Base-by-base conservation (phyloP, 2,113 vertebrate species). In the Embiotoca jacksoni region DNA sequence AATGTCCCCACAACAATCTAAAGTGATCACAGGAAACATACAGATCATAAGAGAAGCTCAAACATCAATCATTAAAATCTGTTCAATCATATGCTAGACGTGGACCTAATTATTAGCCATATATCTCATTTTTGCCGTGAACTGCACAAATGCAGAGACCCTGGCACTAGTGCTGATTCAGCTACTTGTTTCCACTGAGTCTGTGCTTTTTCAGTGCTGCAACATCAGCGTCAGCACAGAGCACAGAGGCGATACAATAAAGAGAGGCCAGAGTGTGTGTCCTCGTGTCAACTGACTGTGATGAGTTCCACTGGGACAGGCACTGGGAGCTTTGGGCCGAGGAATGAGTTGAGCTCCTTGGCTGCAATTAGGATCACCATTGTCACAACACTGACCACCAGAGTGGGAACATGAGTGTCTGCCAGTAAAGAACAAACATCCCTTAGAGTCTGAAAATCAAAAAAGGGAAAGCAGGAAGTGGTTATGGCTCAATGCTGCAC, bases 281-380 rank as follows among this genome's bases (percentile, higher is more conserved):
- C 73, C 60, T 52, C 37, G 6, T 71, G 61, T 87, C 15, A 77
- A 88, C 89, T 55, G 89, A 99, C 98, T 90, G 92, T 96, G 81
- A 99, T 92, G 36, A 99, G 96, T 69, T 99, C 98, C 31, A 96
- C 95, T 2, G 98, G 98, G 61, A 99, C 90, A 0, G 97, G 97
- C 66, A 98, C 86, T 14, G 95, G 95, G 58, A 99, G 90, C 74
- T 93, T 95, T 2, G 89, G 71, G 0, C 84, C 91, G 14, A 96
- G 92, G 68, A 94, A 94, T 35, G 94, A 90, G 75, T 96, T 99
- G 80, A 99, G 69, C 72, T 97, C 88, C 81, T 99, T 99, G 49
- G 97, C 95, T 0, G 90, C 56, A 57, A 96, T 88, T 7, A 99
- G 95, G 56, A 85, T 91, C 73, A 92, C 82, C 35, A 96, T 95